Percentiles rank a stretch among this genome's conserved stretches.
These are phyloP conservation scores for Brachionus asplanchnoidis DNA, from an alignment of 1,140 invertebrate species.

Conservation along the genomic window DNA sequence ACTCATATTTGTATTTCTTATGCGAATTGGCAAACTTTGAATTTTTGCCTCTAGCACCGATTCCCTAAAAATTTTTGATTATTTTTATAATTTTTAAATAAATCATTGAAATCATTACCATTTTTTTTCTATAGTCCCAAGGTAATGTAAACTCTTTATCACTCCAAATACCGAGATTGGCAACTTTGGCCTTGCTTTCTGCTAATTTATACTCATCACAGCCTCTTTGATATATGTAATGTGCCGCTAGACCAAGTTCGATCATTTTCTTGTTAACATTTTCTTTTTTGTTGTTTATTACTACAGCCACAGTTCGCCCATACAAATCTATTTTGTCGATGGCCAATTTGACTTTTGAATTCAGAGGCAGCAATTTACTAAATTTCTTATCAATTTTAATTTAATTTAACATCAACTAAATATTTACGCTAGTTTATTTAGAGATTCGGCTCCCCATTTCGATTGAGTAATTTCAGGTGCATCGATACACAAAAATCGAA, in stretches of 20 bases:
- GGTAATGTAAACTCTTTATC: conserved; percentile 14
- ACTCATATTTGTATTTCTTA: too few species aligned
- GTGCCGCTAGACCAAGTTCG: not conserved
- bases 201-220: not conserved
- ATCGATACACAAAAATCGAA: conserved; percentile 34
- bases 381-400: not conserved
- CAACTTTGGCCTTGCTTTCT: not conserved
- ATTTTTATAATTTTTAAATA: not conserved
- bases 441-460: not conserved
- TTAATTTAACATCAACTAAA: not conserved
- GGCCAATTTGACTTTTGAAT: not conserved
- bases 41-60: not conserved
- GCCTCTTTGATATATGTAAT: conserved; percentile 21
- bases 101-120: not conserved
- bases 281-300: not conserved
- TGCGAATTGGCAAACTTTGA: not conserved
- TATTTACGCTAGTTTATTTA: not conserved
- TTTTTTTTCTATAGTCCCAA: conserved; percentile 26
- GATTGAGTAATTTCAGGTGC: conserved; percentile 29
- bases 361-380: conserved; percentile 12
- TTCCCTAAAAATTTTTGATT: not conserved
- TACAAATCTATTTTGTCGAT: conserved; percentile 19
- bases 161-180: not conserved
- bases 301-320: conserved; percentile 15
- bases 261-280: conserved; percentile 32